phyloP scores from a whole-genome alignment of 92 coral and sea anemone genomes.

The Epizoanthus stellaris region DNA sequence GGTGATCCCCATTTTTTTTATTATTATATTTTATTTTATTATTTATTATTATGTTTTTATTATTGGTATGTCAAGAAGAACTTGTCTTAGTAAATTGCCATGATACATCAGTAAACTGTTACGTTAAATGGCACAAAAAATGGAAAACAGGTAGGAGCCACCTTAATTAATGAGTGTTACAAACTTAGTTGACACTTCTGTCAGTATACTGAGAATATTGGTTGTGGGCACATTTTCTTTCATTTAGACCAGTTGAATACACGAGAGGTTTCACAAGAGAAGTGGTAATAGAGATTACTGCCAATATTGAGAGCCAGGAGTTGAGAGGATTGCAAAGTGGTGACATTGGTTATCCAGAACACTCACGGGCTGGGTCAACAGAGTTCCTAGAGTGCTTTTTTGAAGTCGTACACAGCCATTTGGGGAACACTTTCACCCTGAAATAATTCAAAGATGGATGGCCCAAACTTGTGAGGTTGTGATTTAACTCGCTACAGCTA shows the following conservation, averaged over 20 bases:
- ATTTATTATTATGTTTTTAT: too few species aligned
- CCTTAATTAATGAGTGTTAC: too few species aligned
- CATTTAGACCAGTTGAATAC: slow-evolving; percentile 36
- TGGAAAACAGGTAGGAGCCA: too few species aligned
- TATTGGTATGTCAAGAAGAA: too few species aligned
- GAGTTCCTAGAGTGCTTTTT: slow-evolving; percentile 45
- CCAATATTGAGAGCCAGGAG: slow-evolving; percentile 57
- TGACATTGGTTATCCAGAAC: background rate
- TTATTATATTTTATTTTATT: too few species aligned
- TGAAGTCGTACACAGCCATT: slow-evolving; percentile 29
- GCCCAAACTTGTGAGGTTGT: slow-evolving; percentile 27
- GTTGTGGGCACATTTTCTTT: background rate
- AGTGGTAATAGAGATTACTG: slow-evolving; percentile 39
- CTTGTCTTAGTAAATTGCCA: too few species aligned
- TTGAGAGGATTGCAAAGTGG: background rate
- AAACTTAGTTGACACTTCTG: too few species aligned
- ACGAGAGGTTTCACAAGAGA: slow-evolving; percentile 45
- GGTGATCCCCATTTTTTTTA: too few species aligned
- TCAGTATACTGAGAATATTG: too few species aligned
- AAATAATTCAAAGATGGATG: slow-evolving; percentile 51
- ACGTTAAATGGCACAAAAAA: too few species aligned
- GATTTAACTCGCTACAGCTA: background rate
- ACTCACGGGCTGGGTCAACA: slow-evolving; percentile 49
- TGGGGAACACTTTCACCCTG: slow-evolving; percentile 40
- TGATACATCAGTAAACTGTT: too few species aligned